phyloP scores from a whole-genome alignment of 2,888 invertebrate species.

The Caenorhabditis sp. region DNA sequence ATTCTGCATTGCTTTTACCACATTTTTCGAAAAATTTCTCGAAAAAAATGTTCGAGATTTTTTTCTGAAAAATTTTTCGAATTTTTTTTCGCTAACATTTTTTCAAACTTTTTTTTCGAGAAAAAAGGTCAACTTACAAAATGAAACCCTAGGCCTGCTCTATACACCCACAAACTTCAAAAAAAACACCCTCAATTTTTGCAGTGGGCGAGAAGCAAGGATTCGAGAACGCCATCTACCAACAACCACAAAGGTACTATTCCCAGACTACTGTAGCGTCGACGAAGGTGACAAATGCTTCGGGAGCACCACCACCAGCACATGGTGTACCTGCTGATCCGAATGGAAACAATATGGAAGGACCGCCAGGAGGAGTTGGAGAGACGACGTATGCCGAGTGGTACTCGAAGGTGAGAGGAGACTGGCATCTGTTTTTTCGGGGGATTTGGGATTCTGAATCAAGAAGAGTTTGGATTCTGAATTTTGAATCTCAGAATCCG shows the following conservation, averaged over 20 bases:
- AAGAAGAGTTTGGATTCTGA: too few species aligned
- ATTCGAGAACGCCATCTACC: conserved; percentile 77
- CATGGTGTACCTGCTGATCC: conserved; percentile 36
- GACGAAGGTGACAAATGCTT: conserved; percentile 57
- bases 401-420: conserved; percentile 75
- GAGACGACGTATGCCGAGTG: conserved; percentile 83
- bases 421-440: too few species aligned
- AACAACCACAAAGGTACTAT: conserved; percentile 71
- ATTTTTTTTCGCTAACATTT: too few species aligned
- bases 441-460: too few species aligned
- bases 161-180: too few species aligned
- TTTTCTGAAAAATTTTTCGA: too few species aligned
- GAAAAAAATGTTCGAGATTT: too few species aligned
- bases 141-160: too few species aligned
- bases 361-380: conserved; percentile 78
- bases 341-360: conserved; percentile 47
- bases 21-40: too few species aligned
- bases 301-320: conserved; percentile 27
- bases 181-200: conserved; percentile 21
- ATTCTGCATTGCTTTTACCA: too few species aligned
- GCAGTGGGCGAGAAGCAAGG: conserved; percentile 68
- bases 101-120: too few species aligned
- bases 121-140: too few species aligned
- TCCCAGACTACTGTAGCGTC: conserved; percentile 71
- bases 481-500: background rate